Evolutionary conservation across 53 echinoderm and acorn worm species (phyloP), one percentile per base, ranked within the genome.

Genomic region (Astropecten irregularis): DNA sequence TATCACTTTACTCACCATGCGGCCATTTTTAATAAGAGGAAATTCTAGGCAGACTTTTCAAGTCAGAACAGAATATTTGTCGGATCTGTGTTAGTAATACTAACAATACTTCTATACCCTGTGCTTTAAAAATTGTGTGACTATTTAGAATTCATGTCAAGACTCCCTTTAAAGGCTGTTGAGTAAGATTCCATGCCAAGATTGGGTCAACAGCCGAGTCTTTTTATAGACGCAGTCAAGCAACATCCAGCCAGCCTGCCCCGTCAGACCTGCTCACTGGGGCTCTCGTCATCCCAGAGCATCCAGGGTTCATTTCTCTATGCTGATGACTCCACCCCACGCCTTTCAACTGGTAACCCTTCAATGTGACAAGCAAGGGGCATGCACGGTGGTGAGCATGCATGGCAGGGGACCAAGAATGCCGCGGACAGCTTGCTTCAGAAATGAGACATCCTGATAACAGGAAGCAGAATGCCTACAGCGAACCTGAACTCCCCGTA

Each of bases 161-260:
- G n/a, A n/a, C n/a, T 53, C 21, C 57, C 57, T 74, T 74, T 56
- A 74, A 74, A 14, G 20, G 28, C 35, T 53, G 39, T 38, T 56
- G 51, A 38, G 74, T 57, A 74, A 57, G 58, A 74, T 74, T 74
- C 57, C 58, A 40, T 74, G 74, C 74, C 74, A 74, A 74, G 74
- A 64, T 64, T 36, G 30, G 64, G 64, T 64, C 64, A 64, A 64
- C 64, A 64, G 35, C 64, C 64, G 2, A 39, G 38, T 74, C 74
- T 74, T 74, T 74, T 74, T 74, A 51, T 74, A 74, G 74, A 39
- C 58, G 32, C 74, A 36, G 53, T 73, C 54, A 73, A 23, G 74
- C 58, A 38, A 38, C 74, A 57, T 55, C 11, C 37, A 27, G 40
- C 74, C 38, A 51, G 74, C 57, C 40, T 30, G 56, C 74, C 74